These are phyloP conservation scores for Fissipunctia ypsillon DNA, from an alignment of 2,888 invertebrate species.

Conservation along the genomic window DNA sequence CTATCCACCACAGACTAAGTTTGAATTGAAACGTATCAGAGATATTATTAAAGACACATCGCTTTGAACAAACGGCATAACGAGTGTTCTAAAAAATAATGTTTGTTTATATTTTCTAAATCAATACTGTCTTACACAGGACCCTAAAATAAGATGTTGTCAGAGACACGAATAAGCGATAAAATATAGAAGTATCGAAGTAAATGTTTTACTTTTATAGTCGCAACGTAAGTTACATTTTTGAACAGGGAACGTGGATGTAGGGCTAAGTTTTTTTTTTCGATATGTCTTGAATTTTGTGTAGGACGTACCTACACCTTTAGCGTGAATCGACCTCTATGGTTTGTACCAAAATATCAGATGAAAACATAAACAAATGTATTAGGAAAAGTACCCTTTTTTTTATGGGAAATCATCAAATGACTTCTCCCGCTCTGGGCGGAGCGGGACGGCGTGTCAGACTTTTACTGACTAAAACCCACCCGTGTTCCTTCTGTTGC, in stretches of 20 bases:
- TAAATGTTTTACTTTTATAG: slow-evolving; percentile 30
- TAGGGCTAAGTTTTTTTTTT: not conserved
- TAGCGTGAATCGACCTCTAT: not conserved
- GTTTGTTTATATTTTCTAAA: not conserved
- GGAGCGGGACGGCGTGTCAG: too few relatives aligned
- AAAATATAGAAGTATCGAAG: slow-evolving; percentile 36
- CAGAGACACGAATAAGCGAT: slow-evolving; percentile 28
- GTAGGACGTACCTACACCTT: not conserved
- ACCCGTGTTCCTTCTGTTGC: too few relatives aligned
- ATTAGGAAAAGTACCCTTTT: too few relatives aligned
- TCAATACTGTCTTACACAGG: slow-evolving; percentile 2
- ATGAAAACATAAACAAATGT: not conserved
- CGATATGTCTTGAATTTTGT: not conserved
- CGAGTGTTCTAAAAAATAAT: not conserved
- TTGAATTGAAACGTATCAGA: not conserved
- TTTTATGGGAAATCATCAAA: too few relatives aligned
- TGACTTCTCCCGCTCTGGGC: too few relatives aligned
- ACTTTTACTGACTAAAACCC: too few relatives aligned
- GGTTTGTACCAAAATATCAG: not conserved
- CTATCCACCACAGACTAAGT: not conserved
- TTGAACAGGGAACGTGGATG: not conserved
- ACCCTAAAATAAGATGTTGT: slow-evolving; percentile 12
- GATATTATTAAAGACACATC: not conserved
- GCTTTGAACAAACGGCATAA: not conserved
- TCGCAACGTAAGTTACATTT: slow-evolving; percentile 4